Evolutionary conservation across 2,888 invertebrate genomes (phyloP), one percentile per base, ranked within the genome.

Genomic region (Acleris literana): DNA sequence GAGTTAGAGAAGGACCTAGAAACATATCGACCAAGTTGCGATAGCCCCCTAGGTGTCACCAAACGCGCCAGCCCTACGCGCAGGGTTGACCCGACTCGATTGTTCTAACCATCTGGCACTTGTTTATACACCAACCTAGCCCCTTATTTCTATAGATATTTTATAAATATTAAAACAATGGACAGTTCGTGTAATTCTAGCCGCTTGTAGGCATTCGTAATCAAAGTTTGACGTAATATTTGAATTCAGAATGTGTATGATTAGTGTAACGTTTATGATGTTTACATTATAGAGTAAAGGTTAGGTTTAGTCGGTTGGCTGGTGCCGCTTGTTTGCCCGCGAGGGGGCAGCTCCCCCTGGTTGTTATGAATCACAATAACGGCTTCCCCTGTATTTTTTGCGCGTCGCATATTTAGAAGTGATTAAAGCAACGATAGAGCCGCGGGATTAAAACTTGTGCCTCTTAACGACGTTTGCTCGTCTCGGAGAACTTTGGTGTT

Each of bases 361-460:
- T 76, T 77, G 88, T 88, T 89, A 90, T 92, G 90, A 92, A 92
- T 90, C 91, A 92, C 91, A 92, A 91, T 91, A 90, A 84, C 86
- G 86, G 83, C 83, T 80, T 79, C 83, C 79, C 77, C 77, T 80
- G 83, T 87, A 87, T 89, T 90, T 90, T 90, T 89, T 87, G 79
- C 86, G 77, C 75, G 77, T 78, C 78, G 82, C 83, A 88, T 90
- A 90, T 88, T 90, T 86, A 86, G 87, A 85, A 85, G 87, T 89
- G 90, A 92, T 91, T 91, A 92, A 91, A 86, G 81, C 84, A 81
- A 78, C 83, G 83, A 84, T 85, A 83, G 76, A 72, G 80, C 82
- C 81, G 78, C 71, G 83, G 84, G 86, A 86, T 88, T 86, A 83
- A 86, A 88, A 84, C 85, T 85, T 85, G 81, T 77, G 82, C 81